A percentile compares a stretch with the other conserved stretches of the same genome.
phyloP scores from a whole-genome alignment of 2,113 vertebrate species.

The Heterotilapia buettikoferi region DNA sequence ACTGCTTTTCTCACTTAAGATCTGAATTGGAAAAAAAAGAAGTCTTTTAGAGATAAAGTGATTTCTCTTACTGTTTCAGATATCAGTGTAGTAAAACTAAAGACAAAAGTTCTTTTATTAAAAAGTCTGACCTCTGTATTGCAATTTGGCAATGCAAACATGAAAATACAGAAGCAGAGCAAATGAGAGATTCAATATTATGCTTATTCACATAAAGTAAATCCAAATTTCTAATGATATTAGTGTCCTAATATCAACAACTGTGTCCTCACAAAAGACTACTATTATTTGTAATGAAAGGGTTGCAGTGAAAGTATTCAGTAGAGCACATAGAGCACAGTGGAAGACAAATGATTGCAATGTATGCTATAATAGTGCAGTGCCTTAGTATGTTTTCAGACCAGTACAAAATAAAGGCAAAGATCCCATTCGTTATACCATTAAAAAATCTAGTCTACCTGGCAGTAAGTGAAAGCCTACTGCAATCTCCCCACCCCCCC shows the following conservation, averaged over 20 bases:
- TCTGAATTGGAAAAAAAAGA: not conserved
- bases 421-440: not conserved
- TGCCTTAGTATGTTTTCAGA: not conserved
- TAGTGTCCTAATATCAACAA: not conserved
- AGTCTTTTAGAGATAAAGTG: not conserved
- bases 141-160: not conserved
- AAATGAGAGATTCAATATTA: not conserved
- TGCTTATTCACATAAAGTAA: accelerated
- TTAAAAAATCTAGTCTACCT: too few species aligned
- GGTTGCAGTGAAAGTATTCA: not conserved
- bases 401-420: not conserved
- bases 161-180: not conserved
- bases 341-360: not conserved
- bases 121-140: not conserved
- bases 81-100: not conserved
- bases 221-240: not conserved
- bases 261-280: not conserved
- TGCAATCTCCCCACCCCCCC: too few species aligned
- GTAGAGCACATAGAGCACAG: not conserved
- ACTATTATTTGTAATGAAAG: not conserved
- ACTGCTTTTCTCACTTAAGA: not conserved
- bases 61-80: not conserved
- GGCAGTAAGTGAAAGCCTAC: too few species aligned
- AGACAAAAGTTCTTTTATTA: not conserved
- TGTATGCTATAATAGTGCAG: not conserved